Base-by-base conservation (phyloP, 2,888 invertebrate species). In the Drosophila maculinotata region DNA sequence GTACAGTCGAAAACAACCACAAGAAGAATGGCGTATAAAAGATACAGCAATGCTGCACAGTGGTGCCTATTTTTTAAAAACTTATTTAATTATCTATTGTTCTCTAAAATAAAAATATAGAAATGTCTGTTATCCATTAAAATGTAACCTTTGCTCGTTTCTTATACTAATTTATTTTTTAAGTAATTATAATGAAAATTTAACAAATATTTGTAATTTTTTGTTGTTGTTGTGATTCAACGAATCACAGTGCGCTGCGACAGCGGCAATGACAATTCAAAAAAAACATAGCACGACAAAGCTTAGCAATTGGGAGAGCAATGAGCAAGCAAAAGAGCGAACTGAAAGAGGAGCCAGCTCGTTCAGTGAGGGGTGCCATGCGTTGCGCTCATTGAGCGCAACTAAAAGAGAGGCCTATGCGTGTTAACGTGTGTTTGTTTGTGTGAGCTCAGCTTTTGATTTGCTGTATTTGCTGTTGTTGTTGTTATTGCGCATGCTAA, bases 401-500 rank as follows among this genome's bases (percentile, higher is more conserved):
- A 60, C 52, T 56, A 59, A 75, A 69, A 70, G 78, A 73, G 73
- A 54, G 66, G 66, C 76, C 66, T 69, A 62, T 69, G 41, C 76
- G 38, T 53, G 10, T 36, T 15, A n/a, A n/a, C n/a, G 44, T 9
- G 42, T 51, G 42, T 53, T 23, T 25, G 41, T 53, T 30, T 33
- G 30, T 25, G 59, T 63, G 56, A 51, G 69, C 59, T 78, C 57
- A 76, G 79, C 76, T 75, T 72, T 78, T 68, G 78, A 81, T 81
- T 75, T 74, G 57, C 56, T 25, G 47, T 45, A 60, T 44, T 14
- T 30, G 30, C 35, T 66, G 52, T 42, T 64, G 45, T 47, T 62
- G 51, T 74, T 70, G 63, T 69, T 60, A 69, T 69, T 66, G 80
- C 76, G 73, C 72, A 72, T 82, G 85, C 79, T 82, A 85, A 82